Evolutionary conservation across 2,797 vertebrate species (phyloP).

Genomic region (Falco novaeseelandiae): DNA sequence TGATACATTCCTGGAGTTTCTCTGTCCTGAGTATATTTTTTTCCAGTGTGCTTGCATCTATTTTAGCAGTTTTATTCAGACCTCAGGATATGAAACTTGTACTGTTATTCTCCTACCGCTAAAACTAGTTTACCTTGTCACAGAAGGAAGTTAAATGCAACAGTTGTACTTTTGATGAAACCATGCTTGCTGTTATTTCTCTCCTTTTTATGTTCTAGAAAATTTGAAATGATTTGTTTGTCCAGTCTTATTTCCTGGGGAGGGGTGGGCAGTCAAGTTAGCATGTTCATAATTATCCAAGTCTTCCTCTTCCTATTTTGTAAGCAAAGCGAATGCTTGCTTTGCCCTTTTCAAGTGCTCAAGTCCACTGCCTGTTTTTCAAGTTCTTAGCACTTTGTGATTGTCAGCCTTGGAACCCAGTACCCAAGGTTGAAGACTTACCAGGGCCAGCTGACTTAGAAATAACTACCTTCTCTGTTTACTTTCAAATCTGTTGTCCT

Average conservation of each 20-base stretch:
- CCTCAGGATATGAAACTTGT: not conserved
- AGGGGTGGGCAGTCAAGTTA: not conserved
- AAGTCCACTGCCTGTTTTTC: not conserved
- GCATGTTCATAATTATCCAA: not conserved
- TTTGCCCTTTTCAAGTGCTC: not conserved
- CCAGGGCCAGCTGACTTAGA: not conserved
- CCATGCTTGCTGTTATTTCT: not conserved
- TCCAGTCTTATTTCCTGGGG: not conserved
- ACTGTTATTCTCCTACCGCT: not conserved
- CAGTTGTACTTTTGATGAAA: not conserved
- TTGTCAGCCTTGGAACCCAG: not conserved
- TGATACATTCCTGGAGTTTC: not conserved
- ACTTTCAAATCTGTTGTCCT: not conserved
- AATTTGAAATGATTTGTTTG: slow-evolving; percentile 25
- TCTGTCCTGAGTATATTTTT: not conserved
- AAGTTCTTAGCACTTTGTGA: not conserved
- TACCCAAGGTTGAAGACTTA: not conserved
- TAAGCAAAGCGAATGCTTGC: not conserved
- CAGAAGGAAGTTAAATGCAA: not conserved
- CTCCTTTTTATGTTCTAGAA: not conserved
- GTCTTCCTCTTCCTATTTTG: not conserved
- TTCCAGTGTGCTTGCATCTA: not conserved
- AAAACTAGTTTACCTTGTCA: not conserved
- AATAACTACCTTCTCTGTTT: not conserved
- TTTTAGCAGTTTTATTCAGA: not conserved